Percentiles rank a stretch among this genome's conserved stretches.
phyloP scores from a whole-genome alignment of 2,797 vertebrate genomes.

The Myotis pilosus region DNA sequence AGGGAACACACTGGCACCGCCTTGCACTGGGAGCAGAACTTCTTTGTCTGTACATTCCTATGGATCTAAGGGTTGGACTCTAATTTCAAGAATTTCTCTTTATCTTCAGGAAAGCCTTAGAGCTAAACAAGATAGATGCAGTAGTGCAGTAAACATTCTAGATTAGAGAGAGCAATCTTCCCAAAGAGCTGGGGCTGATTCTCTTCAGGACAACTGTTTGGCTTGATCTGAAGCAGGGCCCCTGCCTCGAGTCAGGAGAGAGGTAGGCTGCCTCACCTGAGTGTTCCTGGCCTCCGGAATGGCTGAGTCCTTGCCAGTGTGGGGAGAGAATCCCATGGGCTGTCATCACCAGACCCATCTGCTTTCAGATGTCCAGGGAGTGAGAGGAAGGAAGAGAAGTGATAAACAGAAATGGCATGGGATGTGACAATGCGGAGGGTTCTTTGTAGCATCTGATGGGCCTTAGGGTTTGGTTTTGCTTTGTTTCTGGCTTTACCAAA shows the following conservation, averaged over 20 bases:
- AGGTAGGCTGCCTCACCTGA: neutral
- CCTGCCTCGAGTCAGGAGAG: neutral
- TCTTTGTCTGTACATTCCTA: neutral
- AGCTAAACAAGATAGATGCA: neutral
- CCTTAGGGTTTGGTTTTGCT: neutral
- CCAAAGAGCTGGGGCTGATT: neutral
- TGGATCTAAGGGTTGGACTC: neutral
- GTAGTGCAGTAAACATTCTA: neutral
- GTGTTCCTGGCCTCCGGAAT: neutral
- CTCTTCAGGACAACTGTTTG: neutral
- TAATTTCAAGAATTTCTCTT: neutral
- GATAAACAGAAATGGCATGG: neutral
- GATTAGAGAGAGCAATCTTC: neutral
- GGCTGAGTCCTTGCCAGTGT: neutral
- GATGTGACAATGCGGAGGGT: neutral
- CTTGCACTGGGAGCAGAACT: neutral
- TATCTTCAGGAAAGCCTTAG: neutral
- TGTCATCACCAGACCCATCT: neutral
- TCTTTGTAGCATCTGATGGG: neutral
- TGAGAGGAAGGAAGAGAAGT: neutral
- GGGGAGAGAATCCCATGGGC: neutral
- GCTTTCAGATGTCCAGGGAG: neutral
- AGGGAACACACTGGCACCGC: neutral
- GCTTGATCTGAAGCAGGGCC: neutral
- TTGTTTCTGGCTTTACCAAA: conserved; percentile 31